Percentiles rank a stretch among this genome's conserved stretches.
Conservation (phyloP, 2,113 vertebrate species). For the Reinhardtius hippoglossoides region DNA sequence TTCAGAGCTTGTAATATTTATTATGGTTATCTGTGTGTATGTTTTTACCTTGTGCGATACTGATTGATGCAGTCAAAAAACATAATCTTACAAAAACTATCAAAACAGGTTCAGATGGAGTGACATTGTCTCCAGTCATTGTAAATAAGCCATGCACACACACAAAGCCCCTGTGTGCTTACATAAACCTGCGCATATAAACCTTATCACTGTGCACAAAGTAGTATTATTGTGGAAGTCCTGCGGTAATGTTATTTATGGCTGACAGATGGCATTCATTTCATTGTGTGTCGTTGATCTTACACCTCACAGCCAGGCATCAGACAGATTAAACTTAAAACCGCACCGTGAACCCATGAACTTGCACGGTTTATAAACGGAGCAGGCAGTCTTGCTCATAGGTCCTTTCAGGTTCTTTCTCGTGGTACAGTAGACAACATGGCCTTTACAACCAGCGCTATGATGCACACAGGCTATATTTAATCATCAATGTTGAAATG, state of each 20-base stretch:
- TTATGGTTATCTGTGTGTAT: background rate
- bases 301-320: slow-evolving; percentile 40
- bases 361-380: slow-evolving; percentile 43
- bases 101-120: background rate
- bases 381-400: slow-evolving; percentile 16
- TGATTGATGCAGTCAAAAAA: background rate
- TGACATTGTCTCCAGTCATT: slow-evolving; percentile 30
- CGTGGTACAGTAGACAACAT: background rate
- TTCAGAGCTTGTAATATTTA: slow-evolving; percentile 13
- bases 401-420: slow-evolving; percentile 10
- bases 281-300: slow-evolving; percentile 33
- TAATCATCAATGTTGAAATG: background rate
- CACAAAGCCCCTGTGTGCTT: slow-evolving; percentile 42
- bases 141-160: slow-evolving; percentile 37
- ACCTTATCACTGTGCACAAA: slow-evolving; percentile 33
- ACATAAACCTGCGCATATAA: slow-evolving; percentile 35
- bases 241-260: slow-evolving; percentile 31
- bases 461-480: background rate
- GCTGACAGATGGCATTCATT: slow-evolving; percentile 42
- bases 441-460: background rate
- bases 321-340: slow-evolving; percentile 53
- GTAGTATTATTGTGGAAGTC: slow-evolving; percentile 38
- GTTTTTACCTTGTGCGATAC: slow-evolving; percentile 6
- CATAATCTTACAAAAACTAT: background rate
- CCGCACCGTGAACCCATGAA: slow-evolving; percentile 46